phyloP scores from a whole-genome alignment of 1,140 invertebrate genomes.

The Paramacrobiotus metropolitanus region DNA sequence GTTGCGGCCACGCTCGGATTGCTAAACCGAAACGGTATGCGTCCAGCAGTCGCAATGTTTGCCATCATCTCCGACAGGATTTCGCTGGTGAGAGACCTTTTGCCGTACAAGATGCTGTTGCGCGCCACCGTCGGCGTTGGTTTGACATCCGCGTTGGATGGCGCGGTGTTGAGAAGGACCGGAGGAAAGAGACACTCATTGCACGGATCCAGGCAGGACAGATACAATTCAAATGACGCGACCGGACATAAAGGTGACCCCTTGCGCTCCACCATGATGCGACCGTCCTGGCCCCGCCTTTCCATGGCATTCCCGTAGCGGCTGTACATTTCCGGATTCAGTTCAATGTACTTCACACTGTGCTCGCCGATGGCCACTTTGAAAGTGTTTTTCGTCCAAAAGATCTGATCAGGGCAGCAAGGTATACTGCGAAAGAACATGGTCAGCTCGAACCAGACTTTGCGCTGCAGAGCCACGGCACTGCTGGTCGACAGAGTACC shows the following conservation, averaged over 20 bases:
- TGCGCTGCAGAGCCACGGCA: neutral
- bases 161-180: neutral
- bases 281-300: neutral
- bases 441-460: constrained; percentile 1
- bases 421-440: neutral
- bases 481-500: neutral
- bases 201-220: neutral
- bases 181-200: neutral
- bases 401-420: neutral
- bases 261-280: neutral
- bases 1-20: neutral
- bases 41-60: neutral
- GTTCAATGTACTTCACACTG: neutral
- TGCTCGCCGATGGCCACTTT: neutral
- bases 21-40: neutral
- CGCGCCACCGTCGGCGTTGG: neutral
- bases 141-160: too few relatives aligned
- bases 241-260: neutral
- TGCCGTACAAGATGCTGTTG: neutral
- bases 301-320: neutral
- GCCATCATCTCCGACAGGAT: neutral
- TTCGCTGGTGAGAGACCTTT: neutral
- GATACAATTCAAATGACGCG: neutral
- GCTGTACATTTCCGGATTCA: neutral
- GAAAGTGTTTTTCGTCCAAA: constrained; percentile 1